Conservation (phyloP, 1,140 invertebrate genomes). For the Temnothorax curvispinosus region DNA sequence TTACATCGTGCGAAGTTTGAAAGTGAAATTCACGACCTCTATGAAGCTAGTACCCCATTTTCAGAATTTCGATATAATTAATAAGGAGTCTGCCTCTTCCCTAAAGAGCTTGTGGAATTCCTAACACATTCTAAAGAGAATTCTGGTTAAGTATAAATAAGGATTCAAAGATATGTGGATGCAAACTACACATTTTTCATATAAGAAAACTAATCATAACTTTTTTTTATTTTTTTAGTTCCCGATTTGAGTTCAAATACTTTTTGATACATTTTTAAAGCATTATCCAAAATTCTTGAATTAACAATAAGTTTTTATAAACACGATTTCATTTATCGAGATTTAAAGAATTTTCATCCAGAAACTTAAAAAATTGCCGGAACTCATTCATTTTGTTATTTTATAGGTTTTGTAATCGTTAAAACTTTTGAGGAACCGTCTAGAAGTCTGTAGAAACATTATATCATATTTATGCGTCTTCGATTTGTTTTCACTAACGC, state of each 20-base stretch:
- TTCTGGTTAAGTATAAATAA: neutral
- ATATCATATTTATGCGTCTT: neutral
- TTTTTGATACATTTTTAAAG: neutral
- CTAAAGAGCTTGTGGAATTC: neutral
- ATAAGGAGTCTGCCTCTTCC: neutral
- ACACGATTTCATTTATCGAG: neutral
- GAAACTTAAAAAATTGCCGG: neutral
- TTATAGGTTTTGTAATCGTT: neutral
- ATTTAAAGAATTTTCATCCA: neutral
- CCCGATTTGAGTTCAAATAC: neutral
- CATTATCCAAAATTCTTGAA: neutral
- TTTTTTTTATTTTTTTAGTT: neutral
- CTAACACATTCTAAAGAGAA: neutral
- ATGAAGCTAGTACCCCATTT: constrained; percentile 14
- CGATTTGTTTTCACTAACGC: neutral
- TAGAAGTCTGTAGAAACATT: neutral
- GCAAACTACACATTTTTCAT: neutral
- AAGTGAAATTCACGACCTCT: constrained; percentile 42
- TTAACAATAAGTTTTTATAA: neutral
- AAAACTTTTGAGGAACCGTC: neutral
- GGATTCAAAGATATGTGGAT: neutral
- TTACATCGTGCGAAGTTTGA: constrained; percentile 28
- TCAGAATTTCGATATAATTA: constrained; percentile 27
- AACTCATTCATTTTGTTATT: neutral
- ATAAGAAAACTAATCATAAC: neutral